These are phyloP conservation scores for Ornithoptera alexandrae DNA, from an alignment of 2,888 invertebrate genomes.

Conservation along the genomic window DNA sequence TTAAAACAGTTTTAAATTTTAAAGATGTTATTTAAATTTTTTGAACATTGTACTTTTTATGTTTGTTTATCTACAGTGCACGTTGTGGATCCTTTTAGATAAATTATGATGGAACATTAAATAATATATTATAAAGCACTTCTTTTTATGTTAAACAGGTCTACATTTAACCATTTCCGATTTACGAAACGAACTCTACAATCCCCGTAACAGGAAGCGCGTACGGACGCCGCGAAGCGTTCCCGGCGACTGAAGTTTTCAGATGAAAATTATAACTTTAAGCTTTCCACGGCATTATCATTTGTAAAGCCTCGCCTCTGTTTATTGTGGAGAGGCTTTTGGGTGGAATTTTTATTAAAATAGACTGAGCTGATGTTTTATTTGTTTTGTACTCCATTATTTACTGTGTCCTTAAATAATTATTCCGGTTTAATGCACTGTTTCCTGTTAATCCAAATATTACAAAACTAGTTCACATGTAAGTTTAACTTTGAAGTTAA, in stretches of 20 bases:
- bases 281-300: slow-evolving; percentile 18
- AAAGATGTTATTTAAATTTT: not conserved
- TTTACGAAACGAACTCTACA: slow-evolving; percentile 3
- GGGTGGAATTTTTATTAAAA: slow-evolving; percentile 9
- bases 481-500: too few relatives aligned
- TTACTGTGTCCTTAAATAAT: not conserved
- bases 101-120: not conserved
- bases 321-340: slow-evolving; percentile 12
- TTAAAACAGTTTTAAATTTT: too few relatives aligned
- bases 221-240: slow-evolving; percentile 2
- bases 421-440: not conserved
- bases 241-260: slow-evolving; percentile 20
- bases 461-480: not conserved
- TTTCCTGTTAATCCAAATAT: not conserved
- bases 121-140: not conserved
- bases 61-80: not conserved
- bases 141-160: not conserved
- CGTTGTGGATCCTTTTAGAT: not conserved
- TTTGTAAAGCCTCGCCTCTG: slow-evolving; percentile 21
- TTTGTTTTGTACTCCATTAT: not conserved
- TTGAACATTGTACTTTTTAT: not conserved
- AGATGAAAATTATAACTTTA: slow-evolving; percentile 20
- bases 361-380: slow-evolving; percentile 3
- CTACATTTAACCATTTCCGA: not conserved
- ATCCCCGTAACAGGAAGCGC: not conserved